Base-by-base conservation (phyloP, 2,113 vertebrate genomes). In the Leptodactylus fuscus region DNA sequence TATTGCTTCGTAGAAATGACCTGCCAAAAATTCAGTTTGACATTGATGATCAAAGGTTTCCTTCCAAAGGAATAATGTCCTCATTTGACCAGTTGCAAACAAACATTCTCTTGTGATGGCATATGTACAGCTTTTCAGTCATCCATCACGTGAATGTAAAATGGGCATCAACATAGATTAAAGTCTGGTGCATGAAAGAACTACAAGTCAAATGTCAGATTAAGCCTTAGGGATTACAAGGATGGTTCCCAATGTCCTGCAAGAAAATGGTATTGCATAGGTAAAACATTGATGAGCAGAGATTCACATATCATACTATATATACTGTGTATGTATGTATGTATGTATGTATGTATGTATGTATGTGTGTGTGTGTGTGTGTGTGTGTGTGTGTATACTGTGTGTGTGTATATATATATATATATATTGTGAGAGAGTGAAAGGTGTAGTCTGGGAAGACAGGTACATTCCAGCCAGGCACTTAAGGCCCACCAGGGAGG, bases 21-120 rank as follows among this genome's bases (percentile, higher is more conserved):
- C 73, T 87, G 73, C 88, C 83, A 88, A 88, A 89, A 86, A 79
- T 79, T 60, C 2, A 13, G 32, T 38, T 1, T 55, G 89, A 60
- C 78, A 29, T 8, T 4, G 60, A 53, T 41, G 76, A 80, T 80
- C 77, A 80, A 80, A 80, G 77, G 36, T 62, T 80, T 38, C 34
- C 22, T 44, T 60, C 58, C 53, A 80, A 80, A 80, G 55, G 38
- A 38, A 79, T 60, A 58, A 79, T 79, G 76, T 79, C 76, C 76
- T 79, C 16, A 79, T 79, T 58, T 79, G 76, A 79, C 76, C 76
- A 79, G 76, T 79, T 78, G 51, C 51, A 60, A 60, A 41, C 12
- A 79, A 79, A 36, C 76, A 79, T 79, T 79, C 32, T 41, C 53
- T 79, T 79, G 51, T 55, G 13, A 78, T 78, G 75, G 51, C 49